A percentile compares a stretch with the other conserved stretches of the same genome.
These are phyloP conservation scores for Athene cunicularia DNA, from an alignment of 2,113 vertebrate species.

Conservation along the genomic window DNA sequence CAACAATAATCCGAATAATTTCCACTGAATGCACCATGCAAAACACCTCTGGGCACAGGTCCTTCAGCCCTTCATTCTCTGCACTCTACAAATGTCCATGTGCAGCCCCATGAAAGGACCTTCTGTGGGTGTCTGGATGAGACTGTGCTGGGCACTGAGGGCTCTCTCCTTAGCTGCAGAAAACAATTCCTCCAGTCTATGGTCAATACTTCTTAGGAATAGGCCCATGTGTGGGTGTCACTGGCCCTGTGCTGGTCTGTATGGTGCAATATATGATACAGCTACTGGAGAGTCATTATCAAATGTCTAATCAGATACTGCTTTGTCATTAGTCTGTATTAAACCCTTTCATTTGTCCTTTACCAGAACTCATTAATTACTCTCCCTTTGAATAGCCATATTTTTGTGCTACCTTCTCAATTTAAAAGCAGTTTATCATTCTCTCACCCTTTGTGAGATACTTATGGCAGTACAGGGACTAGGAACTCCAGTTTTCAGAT, in stretches of 20 bases:
- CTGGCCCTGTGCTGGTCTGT: not conserved
- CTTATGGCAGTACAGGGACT: not conserved
- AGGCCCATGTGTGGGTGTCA: accelerated
- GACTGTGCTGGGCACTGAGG: accelerated
- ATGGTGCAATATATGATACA: not conserved
- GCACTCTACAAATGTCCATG: too few relatives aligned
- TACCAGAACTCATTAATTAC: not conserved
- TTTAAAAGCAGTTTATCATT: not conserved
- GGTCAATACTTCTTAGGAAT: not conserved
- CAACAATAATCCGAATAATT: not conserved
- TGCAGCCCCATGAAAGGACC: not conserved
- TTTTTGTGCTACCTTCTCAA: not conserved
- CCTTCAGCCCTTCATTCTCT: not conserved
- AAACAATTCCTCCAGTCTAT: not conserved
- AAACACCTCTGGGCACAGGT: not conserved
- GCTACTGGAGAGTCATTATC: not conserved
- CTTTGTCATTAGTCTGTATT: not conserved
- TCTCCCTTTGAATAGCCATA: not conserved
- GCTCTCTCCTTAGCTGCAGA: not conserved
- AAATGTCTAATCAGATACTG: not conserved
- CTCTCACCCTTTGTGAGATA: not conserved
- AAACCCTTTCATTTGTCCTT: not conserved
- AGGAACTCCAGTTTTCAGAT: not conserved
- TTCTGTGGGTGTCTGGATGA: not conserved
- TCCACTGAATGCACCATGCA: not conserved